phyloP scores from a whole-genome alignment of 2,797 vertebrate species.

The Pteronotus mesoamericanus region DNA sequence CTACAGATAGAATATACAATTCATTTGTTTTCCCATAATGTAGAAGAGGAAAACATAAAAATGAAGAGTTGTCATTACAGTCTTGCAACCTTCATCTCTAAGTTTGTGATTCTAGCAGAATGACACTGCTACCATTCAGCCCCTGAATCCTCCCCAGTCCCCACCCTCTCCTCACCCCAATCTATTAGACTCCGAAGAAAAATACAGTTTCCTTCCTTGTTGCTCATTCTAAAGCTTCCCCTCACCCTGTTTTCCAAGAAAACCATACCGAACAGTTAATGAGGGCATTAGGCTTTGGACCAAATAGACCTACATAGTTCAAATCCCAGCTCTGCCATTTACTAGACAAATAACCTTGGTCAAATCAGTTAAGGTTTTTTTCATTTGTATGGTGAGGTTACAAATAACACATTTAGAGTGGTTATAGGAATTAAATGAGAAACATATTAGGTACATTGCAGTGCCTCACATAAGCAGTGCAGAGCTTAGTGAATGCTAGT shows the following conservation, averaged over 20 bases:
- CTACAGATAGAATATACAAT: neutral
- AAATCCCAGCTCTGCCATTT: neutral
- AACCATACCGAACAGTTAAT: neutral
- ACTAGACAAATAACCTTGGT: neutral
- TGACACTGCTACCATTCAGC: neutral
- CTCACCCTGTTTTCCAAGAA: neutral
- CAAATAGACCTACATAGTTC: neutral
- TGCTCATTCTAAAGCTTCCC: neutral
- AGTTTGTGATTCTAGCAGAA: neutral
- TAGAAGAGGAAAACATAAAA: conserved; percentile 21
- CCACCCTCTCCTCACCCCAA: neutral
- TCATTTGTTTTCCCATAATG: conserved; percentile 41
- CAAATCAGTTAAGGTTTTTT: neutral
- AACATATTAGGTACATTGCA: neutral
- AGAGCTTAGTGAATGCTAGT: neutral
- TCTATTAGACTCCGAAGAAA: neutral
- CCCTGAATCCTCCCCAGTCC: neutral
- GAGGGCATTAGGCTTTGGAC: neutral
- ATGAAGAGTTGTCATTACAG: neutral
- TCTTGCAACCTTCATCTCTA: neutral
- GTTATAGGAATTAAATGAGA: neutral
- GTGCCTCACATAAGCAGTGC: neutral
- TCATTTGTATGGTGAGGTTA: neutral
- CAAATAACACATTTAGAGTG: neutral
- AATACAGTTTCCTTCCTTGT: neutral